A percentile compares a stretch with the other conserved stretches of the same genome.
These are phyloP conservation scores for Phataginus tetradactyla DNA, from an alignment of 2,797 vertebrate species.

Conservation along the genomic window DNA sequence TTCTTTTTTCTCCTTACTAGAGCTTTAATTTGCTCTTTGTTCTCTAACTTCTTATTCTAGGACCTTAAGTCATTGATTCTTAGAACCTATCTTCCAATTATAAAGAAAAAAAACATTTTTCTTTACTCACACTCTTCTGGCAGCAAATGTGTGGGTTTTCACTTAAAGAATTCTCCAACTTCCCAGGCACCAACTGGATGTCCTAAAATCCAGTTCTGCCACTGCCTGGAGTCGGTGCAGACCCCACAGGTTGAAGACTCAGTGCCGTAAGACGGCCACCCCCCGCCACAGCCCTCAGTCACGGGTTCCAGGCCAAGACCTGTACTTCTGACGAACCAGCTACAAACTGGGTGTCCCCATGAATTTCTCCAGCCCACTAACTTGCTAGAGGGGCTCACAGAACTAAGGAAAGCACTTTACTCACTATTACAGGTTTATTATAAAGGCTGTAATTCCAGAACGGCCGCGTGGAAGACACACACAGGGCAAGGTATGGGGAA, in stretches of 20 bases:
- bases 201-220: background rate
- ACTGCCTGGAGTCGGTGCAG: background rate
- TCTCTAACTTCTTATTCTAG: background rate
- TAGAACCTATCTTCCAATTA: background rate
- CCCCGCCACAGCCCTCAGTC: background rate
- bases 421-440: background rate
- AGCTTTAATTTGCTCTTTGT: background rate
- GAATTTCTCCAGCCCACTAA: background rate
- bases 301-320: background rate
- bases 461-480: background rate
- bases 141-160: background rate
- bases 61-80: background rate
- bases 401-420: background rate
- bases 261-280: background rate
- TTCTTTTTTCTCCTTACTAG: background rate
- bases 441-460: background rate
- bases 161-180: background rate
- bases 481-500: background rate
- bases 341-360: background rate
- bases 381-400: background rate
- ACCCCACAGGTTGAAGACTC: background rate
- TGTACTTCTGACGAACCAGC: background rate
- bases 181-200: background rate
- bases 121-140: background rate
- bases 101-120: background rate